Evolutionary conservation across 2,113 vertebrate genomes (phyloP).

Genomic region (Neomonachus schauinslandi): DNA sequence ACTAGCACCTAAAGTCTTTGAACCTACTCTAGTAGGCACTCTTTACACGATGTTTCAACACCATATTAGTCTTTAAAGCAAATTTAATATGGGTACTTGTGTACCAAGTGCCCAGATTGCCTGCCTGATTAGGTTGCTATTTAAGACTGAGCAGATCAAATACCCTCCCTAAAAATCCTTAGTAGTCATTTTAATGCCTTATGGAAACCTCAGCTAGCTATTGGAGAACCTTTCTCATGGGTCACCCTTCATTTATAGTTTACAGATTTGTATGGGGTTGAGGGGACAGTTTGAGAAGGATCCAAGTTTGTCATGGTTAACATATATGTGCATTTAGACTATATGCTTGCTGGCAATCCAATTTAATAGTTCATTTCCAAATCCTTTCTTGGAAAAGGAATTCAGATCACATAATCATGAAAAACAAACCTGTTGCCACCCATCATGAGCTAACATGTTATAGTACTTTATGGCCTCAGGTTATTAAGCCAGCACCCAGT

Average conservation of each 20-base stretch:
- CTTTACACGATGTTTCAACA: slow-evolving; percentile 19
- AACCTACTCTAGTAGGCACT: neutral
- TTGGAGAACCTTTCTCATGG: neutral
- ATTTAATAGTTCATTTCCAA: slow-evolving; percentile 79
- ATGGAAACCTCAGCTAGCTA: neutral
- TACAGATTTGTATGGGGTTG: neutral
- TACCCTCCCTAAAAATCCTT: slow-evolving; percentile 58
- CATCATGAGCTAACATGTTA: slow-evolving; percentile 87
- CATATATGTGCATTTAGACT: neutral
- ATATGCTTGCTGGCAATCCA: slow-evolving; percentile 73
- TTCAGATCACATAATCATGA: slow-evolving; percentile 87
- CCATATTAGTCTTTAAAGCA: slow-evolving; percentile 32
- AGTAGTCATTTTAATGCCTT: slow-evolving; percentile 6
- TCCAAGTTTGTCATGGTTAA: neutral
- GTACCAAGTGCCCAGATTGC: neutral
- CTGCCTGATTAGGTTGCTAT: slow-evolving; percentile 48
- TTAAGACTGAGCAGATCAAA: slow-evolving; percentile 53
- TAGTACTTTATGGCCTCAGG: slow-evolving; percentile 75
- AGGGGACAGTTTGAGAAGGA: neutral
- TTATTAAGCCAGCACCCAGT: slow-evolving; percentile 81
- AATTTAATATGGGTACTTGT: neutral
- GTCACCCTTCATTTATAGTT: slow-evolving; percentile 20
- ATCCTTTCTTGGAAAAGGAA: slow-evolving; percentile 87
- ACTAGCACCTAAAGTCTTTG: slow-evolving; percentile 11
- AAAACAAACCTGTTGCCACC: slow-evolving; percentile 86